Evolutionary conservation across 2,113 vertebrate species (phyloP).

Genomic region (Noturus placidus): DNA sequence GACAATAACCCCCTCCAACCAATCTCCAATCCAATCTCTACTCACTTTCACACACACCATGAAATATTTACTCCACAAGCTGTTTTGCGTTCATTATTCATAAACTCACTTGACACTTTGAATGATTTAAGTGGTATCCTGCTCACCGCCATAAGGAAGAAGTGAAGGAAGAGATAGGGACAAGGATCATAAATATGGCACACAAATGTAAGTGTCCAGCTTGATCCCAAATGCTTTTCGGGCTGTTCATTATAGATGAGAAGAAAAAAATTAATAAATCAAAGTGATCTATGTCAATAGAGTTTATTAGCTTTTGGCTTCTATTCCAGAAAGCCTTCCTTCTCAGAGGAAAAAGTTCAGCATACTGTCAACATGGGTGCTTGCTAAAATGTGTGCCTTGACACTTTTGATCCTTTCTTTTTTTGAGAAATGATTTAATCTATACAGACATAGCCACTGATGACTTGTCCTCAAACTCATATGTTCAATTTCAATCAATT

Average conservation of each 20-base stretch:
- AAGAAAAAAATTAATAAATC: conserved; percentile 46
- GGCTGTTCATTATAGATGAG: conserved; percentile 37
- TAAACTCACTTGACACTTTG: conserved; percentile 66
- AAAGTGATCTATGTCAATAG: conserved; percentile 6
- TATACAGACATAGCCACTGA: conserved; percentile 7
- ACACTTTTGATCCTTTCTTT: neutral
- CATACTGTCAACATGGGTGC: neutral
- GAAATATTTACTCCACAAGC: conserved; percentile 68
- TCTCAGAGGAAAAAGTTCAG: conserved; percentile 11
- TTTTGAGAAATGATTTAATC: conserved; percentile 26
- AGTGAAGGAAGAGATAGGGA: neutral
- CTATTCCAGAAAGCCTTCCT: conserved; percentile 20
- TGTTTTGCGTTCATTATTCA: conserved; percentile 70
- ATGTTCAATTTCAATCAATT: conserved; percentile 39
- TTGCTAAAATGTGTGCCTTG: conserved; percentile 4
- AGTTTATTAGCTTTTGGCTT: conserved; percentile 16
- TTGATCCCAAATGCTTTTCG: conserved; percentile 41
- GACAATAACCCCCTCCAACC: conserved; percentile 19
- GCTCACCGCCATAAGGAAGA: conserved; percentile 19
- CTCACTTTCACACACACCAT: conserved; percentile 71
- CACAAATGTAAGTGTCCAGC: conserved; percentile 36
- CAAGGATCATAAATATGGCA: conserved; percentile 1
- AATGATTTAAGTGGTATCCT: conserved; percentile 56
- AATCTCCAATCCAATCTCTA: conserved; percentile 49
- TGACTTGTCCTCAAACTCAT: conserved; percentile 8